These are phyloP conservation scores for Nibea coibor DNA, from an alignment of 2,113 vertebrate genomes.

Conservation along the genomic window DNA sequence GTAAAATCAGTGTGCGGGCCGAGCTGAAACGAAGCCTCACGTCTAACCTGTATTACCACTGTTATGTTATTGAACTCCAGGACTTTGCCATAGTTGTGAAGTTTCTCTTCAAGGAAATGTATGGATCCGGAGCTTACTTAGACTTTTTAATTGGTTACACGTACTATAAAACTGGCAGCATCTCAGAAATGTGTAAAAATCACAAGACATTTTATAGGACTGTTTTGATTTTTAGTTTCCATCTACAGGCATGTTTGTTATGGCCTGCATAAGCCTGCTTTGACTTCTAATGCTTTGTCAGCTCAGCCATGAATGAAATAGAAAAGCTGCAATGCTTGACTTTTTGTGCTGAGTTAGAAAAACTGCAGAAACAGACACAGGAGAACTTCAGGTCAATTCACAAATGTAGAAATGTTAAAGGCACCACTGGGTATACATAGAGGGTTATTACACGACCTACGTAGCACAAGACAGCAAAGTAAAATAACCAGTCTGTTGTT, in stretches of 20 bases:
- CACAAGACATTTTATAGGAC: not conserved
- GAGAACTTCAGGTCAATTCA: conserved; percentile 9
- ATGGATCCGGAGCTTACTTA: not conserved
- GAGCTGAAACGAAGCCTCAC: not conserved
- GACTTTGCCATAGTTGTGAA: not conserved
- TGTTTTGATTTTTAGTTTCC: not conserved
- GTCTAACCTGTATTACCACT: not conserved
- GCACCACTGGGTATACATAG: not conserved
- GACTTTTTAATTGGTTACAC: not conserved
- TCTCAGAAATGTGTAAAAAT: not conserved
- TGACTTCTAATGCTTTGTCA: conserved; percentile 43
- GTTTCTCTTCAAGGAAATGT: conserved; percentile 1
- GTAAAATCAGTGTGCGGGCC: not conserved
- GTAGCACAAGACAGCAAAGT: not conserved
- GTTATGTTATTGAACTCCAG: no score
- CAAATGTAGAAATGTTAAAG: conserved; percentile 16
- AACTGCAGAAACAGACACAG: conserved; percentile 22
- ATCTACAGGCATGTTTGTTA: conserved; percentile 29
- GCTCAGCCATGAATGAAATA: conserved; percentile 21
- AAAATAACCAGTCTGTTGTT: not conserved
- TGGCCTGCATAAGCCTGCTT: conserved; percentile 30
- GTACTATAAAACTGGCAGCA: not conserved
- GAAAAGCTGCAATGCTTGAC: conserved; percentile 31
- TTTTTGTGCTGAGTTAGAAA: conserved; percentile 43
- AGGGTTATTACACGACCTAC: not conserved